Evolutionary conservation across 2,113 vertebrate species (phyloP).

Genomic region (Heterotis niloticus): DNA sequence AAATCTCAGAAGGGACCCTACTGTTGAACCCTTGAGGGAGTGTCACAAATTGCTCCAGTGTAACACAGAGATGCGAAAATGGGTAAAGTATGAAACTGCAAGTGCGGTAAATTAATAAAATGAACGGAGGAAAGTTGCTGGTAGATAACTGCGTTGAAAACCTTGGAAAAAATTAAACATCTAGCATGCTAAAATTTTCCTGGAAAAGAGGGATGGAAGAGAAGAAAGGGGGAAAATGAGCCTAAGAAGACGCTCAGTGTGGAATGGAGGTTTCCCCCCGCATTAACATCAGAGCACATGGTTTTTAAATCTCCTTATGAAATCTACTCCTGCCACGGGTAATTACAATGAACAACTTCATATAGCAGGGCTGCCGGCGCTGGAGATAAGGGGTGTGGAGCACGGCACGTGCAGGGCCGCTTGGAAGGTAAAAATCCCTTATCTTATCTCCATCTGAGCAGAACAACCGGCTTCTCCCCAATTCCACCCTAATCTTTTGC

Average conservation of each 20-base stretch:
- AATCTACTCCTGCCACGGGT: conserved; percentile 90
- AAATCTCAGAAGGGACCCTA: too few relatives aligned
- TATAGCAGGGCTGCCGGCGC: conserved; percentile 81
- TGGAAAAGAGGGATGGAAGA: not conserved
- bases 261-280: not conserved
- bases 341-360: conserved; percentile 99
- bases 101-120: too few relatives aligned
- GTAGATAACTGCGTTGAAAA: too few relatives aligned
- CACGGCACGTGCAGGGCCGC: conserved; percentile 66
- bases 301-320: conserved; percentile 71
- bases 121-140: too few relatives aligned
- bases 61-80: too few relatives aligned
- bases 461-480: conserved; percentile 97
- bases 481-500: conserved; percentile 96
- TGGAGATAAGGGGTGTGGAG: conserved; percentile 80
- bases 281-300: conserved; percentile 32
- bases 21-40: too few relatives aligned
- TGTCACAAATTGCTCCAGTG: too few relatives aligned
- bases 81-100: too few relatives aligned
- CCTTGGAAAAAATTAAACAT: not conserved
- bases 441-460: conserved; percentile 98
- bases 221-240: not conserved
- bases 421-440: conserved; percentile 77
- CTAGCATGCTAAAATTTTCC: not conserved
- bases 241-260: not conserved